These are phyloP conservation scores for Microctonus brassicae DNA, from an alignment of 2,888 invertebrate species.

Conservation along the genomic window DNA sequence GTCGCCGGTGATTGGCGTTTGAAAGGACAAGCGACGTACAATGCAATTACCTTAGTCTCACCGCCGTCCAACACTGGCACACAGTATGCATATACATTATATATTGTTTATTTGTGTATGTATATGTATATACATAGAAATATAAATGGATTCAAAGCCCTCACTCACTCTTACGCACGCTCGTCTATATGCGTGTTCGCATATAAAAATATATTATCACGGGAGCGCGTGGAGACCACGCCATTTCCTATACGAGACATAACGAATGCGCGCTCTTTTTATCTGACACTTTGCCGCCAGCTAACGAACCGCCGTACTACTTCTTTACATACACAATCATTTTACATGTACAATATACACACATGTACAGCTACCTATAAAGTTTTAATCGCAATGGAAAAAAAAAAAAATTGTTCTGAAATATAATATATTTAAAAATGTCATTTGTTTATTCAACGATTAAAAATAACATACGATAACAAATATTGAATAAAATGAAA, in stretches of 20 bases:
- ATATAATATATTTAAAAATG: background rate
- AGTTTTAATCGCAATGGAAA: background rate
- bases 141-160: slow-evolving; percentile 1
- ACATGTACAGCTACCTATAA: background rate
- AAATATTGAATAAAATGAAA: too few species aligned
- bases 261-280: slow-evolving; percentile 10
- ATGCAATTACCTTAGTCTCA: slow-evolving; percentile 67
- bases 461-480: too few species aligned
- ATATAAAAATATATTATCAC: slow-evolving; percentile 18
- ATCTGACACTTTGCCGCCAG: slow-evolving; percentile 7
- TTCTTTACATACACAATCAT: background rate
- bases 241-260: slow-evolving; percentile 8
- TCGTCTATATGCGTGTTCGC: background rate
- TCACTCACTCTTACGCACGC: background rate
- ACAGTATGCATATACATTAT: too few species aligned
- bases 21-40: slow-evolving; percentile 68
- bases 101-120: background rate
- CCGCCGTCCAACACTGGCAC: slow-evolving; percentile 29
- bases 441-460: background rate
- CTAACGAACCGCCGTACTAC: slow-evolving; percentile 12
- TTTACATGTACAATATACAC: background rate
- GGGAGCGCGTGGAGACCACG: background rate
- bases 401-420: background rate
- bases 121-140: background rate
- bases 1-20: slow-evolving; percentile 69